Evolutionary conservation across 2,797 vertebrate genomes (phyloP), one percentile per base, ranked within the genome.

Genomic region (Sylvia borin): DNA sequence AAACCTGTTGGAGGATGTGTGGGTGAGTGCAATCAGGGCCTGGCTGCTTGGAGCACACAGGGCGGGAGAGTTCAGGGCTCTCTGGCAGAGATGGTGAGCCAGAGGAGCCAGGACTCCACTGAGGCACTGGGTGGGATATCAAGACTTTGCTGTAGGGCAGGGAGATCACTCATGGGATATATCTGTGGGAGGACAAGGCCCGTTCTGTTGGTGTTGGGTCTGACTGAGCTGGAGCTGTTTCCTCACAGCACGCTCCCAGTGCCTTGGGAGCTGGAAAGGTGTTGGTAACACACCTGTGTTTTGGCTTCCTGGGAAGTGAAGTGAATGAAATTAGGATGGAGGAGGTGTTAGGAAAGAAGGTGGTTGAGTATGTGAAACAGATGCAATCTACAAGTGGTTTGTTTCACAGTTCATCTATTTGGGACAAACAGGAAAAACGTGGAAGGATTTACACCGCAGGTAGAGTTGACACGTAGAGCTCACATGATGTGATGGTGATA

Each of bases 181-280:
- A 4, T 24, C 18, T 21, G 38, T 53, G n/a, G 16, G 60, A 75
- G 24, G 57, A 9, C 0, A 0, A 31, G n/a, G 12, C 43, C 32
- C n/a, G 12, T 43, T 7, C 57, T 61, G 8, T 18, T 13, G 31
- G 42, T 48, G 22, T 3, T 62, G 78, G 43, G 11, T n/a, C 36
- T 57, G 87, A 32, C 64, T 70, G 72, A 51, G 17, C 38, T 51
- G 43, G 32, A 50, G 64, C 29, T 82, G 0, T 64, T 64, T 17
- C n/a, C 43, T 73, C 62, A 3, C 47, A 48, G 54, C 62, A 42
- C 15, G 47, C 13, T 62, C 22, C 22, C 42, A 20, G 42, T 8
- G 48, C 42, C 4, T 0, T 64, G 57, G 50, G 25, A 42, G 43
- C 36, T 82, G 71, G 11, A n/a, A 43, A 6, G 27, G 24, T 45